Evolutionary conservation across 2,113 vertebrate species (phyloP).

Genomic region (Orthonyx spaldingii): DNA sequence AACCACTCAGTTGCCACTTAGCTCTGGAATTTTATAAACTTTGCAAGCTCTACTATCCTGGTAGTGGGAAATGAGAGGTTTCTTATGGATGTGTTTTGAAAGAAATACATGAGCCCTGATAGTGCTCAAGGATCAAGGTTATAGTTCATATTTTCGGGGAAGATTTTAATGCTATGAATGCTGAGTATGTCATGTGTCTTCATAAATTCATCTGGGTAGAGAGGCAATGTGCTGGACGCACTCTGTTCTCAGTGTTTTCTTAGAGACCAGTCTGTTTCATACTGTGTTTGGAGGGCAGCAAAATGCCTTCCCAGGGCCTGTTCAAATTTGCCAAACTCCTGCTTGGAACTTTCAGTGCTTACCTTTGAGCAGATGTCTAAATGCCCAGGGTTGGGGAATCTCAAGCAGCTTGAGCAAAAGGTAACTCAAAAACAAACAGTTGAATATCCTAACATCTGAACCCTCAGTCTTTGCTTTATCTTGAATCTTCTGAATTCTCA

Average conservation of each 20-base stretch:
- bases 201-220: background rate
- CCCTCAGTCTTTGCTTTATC: background rate
- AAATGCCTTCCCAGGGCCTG: background rate
- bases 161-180: background rate
- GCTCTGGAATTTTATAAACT: background rate
- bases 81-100: background rate
- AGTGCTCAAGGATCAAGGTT: background rate
- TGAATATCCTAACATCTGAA: background rate
- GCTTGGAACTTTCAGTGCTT: background rate
- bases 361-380: background rate
- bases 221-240: background rate
- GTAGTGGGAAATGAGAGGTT: background rate
- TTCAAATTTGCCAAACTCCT: background rate
- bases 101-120: background rate
- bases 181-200: background rate
- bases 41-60: background rate
- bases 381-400: fast-evolving
- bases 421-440: background rate
- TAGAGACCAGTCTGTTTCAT: background rate
- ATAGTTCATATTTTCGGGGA: background rate
- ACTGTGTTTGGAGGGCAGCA: background rate
- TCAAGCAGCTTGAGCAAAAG: background rate
- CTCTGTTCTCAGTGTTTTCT: background rate
- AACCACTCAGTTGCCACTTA: background rate
- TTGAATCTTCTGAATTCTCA: background rate